phyloP scores from a whole-genome alignment of 2,113 vertebrate species.

The Poeciliopsis turrubarensis region DNA sequence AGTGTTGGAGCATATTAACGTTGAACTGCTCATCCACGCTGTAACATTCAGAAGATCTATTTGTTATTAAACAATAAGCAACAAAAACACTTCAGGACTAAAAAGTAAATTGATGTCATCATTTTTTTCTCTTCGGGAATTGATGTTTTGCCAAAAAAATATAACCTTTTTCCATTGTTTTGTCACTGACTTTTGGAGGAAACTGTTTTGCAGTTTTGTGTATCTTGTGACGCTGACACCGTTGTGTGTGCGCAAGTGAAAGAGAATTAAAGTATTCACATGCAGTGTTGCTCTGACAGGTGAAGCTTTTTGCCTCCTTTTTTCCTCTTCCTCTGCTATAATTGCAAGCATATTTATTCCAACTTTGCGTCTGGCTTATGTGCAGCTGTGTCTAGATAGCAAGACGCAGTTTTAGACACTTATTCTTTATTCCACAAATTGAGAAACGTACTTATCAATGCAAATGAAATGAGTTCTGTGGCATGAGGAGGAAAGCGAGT shows the following conservation, averaged over 20 bases:
- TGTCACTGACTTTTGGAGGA: constrained; percentile 27
- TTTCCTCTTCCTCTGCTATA: constrained; percentile 39
- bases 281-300: constrained; percentile 49
- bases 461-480: constrained; percentile 59
- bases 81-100: not conserved
- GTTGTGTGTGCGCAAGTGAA: constrained; percentile 36
- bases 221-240: constrained; percentile 46
- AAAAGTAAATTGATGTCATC: not conserved
- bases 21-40: not conserved
- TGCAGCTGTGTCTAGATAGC: constrained; percentile 65
- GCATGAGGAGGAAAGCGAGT: not conserved
- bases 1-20: constrained; percentile 1
- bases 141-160: constrained; percentile 10
- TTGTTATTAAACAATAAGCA: not conserved
- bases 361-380: constrained; percentile 56
- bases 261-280: constrained; percentile 32
- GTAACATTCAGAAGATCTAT: constrained; percentile 6
- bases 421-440: constrained; percentile 66
- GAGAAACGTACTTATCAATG: constrained; percentile 74
- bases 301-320: constrained; percentile 45
- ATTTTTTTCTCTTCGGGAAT: constrained; percentile 8
- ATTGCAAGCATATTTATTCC: constrained; percentile 68
- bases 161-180: constrained; percentile 24
- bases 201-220: constrained; percentile 38
- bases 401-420: constrained; percentile 66